Base-by-base conservation (phyloP, 1,140 invertebrate species). In the Drosophila kanapiae region DNA sequence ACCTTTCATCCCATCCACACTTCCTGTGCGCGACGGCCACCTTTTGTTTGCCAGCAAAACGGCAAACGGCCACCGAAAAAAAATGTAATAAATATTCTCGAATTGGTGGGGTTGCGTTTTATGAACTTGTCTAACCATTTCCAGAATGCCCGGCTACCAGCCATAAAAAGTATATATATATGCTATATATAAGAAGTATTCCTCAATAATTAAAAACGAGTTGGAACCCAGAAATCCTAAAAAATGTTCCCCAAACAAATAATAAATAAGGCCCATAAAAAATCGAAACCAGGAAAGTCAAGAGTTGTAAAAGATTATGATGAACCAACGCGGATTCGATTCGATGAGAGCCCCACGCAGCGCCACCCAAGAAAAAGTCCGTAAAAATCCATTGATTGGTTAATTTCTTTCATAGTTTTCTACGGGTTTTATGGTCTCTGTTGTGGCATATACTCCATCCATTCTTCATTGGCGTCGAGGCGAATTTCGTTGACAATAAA, bases 381-480 rank as follows among this genome's bases (percentile, higher is more conserved):
- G 42, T 72, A 59, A 64, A 61, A 68, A 53, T 58, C 62, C 70
- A 88, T 83, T 86, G 84, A 88, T 88, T 86, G 81, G 76, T 72
- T 86, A 72, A 86, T 86, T 79, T 87, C 82, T 74, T 72, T 71
- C 80, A 87, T 87, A 87, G 83, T 80, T 82, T 68, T 59, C 33
- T 18, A 33, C 29, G 53, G 37, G 37, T 85, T 86, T 87, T 87
- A 86, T 76, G 71, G 45, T 47, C 35, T 35, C n/a, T 31, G 56
- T 69, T 59, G 53, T 81, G 51, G 57, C 51, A n/a, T n/a, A n/a
- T n/a, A n/a, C n/a, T n/a, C n/a, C n/a, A n/a, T n/a, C n/a, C n/a
- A n/a, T n/a, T n/a, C n/a, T n/a, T n/a, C n/a, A n/a, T n/a, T n/a
- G n/a, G n/a, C n/a, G n/a, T n/a, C 53, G 43, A 61, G 14, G 43